Base-by-base conservation (phyloP, 92 coral and sea anemone genomes). In the Bergia puertoricense region DNA sequence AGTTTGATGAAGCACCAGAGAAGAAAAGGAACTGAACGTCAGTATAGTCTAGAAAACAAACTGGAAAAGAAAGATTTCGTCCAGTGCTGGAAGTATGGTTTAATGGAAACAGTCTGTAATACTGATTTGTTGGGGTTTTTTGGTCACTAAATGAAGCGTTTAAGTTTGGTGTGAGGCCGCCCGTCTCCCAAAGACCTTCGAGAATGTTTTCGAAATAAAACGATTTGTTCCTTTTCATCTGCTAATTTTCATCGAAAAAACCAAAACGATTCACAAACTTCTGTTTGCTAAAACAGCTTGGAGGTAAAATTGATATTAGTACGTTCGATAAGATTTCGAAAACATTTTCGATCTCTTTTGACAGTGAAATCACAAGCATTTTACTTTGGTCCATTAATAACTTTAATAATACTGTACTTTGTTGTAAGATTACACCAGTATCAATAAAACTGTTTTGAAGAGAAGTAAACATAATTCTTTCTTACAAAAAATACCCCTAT, bases 171-270 rank as follows among this genome's bases (percentile, higher is more conserved):
- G 30, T 1, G 3, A 39, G 14, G 46, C 46, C 77, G 18, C 77
- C 46, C 59, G 0, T 54, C 59, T 2, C 77, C 77, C 77, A 74
- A 42, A 76, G 50, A 76, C 3, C 48, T 76, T 76, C 80, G 48
- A 76, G n/a, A 76, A 76, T 76, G 80, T 76, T 42, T 76, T 41
- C 30, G 80, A 76, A 76, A 76, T 76, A 30, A 30, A 30, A 76
- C 22, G 30, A 18, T 40, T 8, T 76, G 37, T 42, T 76, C 80
- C 37, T 76, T 18, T 42, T 76, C 80, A 40, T 5, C 14, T 16
- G 46, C 13, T 76, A 36, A 42, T 43, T 13, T 51, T 76, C 42
- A 39, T 39, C 45, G 77, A 74, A 74, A 74, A 8, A 74, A 54
- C 14, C 59, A 54, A 2, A 13, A 13, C 3, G 2, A 54, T 10